phyloP scores from a whole-genome alignment of 1,140 invertebrate species.

The Anagrus nilaparvatae region DNA sequence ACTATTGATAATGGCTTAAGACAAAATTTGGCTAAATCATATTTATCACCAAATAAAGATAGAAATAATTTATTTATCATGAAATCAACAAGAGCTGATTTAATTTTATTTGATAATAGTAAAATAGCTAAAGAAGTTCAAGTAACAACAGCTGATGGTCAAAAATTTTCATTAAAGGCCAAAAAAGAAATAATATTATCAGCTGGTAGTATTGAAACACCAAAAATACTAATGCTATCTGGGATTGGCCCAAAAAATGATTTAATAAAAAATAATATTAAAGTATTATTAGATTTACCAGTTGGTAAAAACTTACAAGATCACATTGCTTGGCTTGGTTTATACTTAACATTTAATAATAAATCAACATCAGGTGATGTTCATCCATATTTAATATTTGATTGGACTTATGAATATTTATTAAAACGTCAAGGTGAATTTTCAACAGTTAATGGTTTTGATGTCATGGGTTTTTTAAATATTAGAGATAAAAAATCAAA shows the following conservation, averaged over 20 bases:
- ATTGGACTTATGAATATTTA: conserved; percentile 28
- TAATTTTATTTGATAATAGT: conserved; percentile 43
- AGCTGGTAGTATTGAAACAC: conserved; percentile 47
- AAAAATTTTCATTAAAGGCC: conserved; percentile 34
- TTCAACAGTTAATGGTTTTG: conserved; percentile 13
- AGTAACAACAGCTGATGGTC: conserved; percentile 39
- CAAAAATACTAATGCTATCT: conserved; percentile 59
- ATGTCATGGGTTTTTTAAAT: conserved; percentile 27
- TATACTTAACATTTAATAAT: conserved; percentile 22
- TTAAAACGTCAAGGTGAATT: conserved; percentile 21
- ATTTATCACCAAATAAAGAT: conserved; percentile 46
- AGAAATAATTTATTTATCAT: conserved; percentile 59
- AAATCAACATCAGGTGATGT: conserved; percentile 40
- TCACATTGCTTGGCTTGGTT: conserved; percentile 44
- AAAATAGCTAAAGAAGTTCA: conserved; percentile 31
- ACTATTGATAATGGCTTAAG: conserved; percentile 47
- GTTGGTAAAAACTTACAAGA: conserved; percentile 57
- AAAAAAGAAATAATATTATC: conserved; percentile 55
- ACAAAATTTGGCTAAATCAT: conserved; percentile 53
- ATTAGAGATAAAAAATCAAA: conserved; percentile 21
- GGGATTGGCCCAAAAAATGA: conserved; percentile 61
- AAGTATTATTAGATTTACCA: conserved; percentile 45
- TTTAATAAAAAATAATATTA: conserved; percentile 48
- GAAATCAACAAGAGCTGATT: conserved; percentile 49
- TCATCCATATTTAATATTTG: conserved; percentile 22